Conservation (phyloP, 1,140 invertebrate species). For the Rhizoglyphus robini region DNA sequence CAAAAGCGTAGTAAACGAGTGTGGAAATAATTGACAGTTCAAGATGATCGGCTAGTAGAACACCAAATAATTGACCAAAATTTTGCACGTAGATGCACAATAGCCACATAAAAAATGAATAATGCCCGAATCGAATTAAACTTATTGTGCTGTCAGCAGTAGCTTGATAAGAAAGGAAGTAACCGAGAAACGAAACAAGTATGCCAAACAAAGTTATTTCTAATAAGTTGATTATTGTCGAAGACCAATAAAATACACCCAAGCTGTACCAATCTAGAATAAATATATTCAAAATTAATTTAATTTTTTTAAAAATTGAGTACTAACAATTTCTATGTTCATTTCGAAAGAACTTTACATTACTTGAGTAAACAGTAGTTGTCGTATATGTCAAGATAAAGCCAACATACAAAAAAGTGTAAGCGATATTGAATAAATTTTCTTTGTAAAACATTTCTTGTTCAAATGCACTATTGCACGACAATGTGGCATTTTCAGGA, state of each 20-base stretch:
- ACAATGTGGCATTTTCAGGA: no score
- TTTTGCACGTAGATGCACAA: background rate
- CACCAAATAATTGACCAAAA: background rate
- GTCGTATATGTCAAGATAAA: no score
- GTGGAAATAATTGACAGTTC: background rate
- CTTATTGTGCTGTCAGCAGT: background rate
- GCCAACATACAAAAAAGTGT: no score
- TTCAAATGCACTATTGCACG: no score
- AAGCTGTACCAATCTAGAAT: background rate
- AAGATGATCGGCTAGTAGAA: background rate
- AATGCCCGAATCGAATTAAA: slow-evolving; percentile 8
- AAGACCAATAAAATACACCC: background rate
- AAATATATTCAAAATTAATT: background rate
- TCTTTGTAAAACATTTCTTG: no score
- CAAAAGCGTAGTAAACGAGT: background rate
- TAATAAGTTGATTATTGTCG: background rate
- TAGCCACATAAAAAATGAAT: background rate
- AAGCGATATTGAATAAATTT: no score
- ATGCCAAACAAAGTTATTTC: background rate
- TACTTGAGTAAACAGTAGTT: no score
- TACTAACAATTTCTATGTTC: slow-evolving; percentile 9
- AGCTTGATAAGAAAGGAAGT: background rate
- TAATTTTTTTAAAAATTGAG: background rate
- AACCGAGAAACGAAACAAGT: background rate
- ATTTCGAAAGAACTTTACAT: slow-evolving; percentile 1